phyloP scores from a whole-genome alignment of 2,113 vertebrate genomes.

The Amazona guildingii region DNA sequence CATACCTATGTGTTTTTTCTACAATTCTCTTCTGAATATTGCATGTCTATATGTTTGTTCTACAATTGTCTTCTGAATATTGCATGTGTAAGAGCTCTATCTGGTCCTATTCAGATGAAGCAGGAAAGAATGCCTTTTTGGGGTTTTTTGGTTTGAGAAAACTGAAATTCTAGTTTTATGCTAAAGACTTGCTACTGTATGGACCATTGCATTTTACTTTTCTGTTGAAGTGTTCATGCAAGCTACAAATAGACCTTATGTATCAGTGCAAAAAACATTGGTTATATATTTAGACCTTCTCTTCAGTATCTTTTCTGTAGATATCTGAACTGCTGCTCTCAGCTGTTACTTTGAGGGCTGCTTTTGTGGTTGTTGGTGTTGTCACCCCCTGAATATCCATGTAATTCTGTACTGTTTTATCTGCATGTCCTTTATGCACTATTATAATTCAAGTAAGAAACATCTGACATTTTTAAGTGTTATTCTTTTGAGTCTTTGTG shows the following conservation, averaged over 20 bases:
- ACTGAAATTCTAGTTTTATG: background rate
- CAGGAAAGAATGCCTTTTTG: background rate
- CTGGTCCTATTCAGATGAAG: background rate
- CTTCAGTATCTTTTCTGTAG: background rate
- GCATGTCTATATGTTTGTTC: background rate
- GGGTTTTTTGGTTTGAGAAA: background rate
- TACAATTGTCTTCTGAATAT: accelerated
- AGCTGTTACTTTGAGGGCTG: background rate
- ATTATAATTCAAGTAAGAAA: background rate
- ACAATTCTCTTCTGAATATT: background rate
- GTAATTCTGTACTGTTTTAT: background rate
- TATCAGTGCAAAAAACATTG: background rate
- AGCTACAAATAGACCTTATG: background rate
- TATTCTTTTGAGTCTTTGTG: background rate
- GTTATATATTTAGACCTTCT: background rate
- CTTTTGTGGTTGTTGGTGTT: background rate
- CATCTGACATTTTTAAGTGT: background rate
- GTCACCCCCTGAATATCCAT: background rate
- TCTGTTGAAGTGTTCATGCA: background rate
- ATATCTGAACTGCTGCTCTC: background rate
- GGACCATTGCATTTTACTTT: background rate
- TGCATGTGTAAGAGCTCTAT: background rate
- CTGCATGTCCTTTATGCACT: background rate
- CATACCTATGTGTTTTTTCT: background rate
- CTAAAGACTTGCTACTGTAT: background rate